Evolutionary conservation across 2,797 vertebrate genomes (phyloP).

Genomic region (Nothura maculosa): DNA sequence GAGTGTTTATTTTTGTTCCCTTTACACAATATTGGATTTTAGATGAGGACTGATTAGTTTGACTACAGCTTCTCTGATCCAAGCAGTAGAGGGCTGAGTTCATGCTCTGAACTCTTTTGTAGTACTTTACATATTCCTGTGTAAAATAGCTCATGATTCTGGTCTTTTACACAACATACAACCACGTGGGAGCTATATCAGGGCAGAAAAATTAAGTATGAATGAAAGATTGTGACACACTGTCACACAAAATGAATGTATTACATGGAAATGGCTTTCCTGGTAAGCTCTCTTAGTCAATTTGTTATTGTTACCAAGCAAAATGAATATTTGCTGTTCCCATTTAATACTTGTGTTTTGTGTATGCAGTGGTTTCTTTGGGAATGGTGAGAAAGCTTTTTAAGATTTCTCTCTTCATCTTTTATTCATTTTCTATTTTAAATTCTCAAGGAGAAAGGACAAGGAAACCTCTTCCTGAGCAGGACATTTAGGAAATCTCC

Average conservation of each 20-base stretch:
- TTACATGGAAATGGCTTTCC: background rate
- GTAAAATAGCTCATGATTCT: background rate
- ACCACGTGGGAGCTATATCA: background rate
- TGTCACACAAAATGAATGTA: background rate
- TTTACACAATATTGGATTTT: background rate
- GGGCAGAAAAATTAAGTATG: background rate
- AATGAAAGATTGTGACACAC: background rate
- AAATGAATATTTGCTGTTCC: background rate
- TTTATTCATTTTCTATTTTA: background rate
- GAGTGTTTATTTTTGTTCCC: background rate
- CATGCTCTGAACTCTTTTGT: background rate
- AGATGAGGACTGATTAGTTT: background rate
- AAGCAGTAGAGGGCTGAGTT: background rate
- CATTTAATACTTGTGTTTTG: background rate
- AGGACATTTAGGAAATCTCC: slow-evolving; percentile 8
- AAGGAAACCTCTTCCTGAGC: background rate
- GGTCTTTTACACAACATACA: background rate
- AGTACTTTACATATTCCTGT: background rate
- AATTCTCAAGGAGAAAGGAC: background rate
- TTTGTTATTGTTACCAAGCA: background rate
- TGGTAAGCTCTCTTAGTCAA: background rate
- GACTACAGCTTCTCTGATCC: rapidly evolving
- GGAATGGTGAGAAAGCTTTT: background rate
- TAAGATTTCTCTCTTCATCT: background rate
- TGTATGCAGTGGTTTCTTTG: background rate